Evolutionary conservation across 2,888 invertebrate genomes (phyloP), one percentile per base, ranked within the genome.

Genomic region (Leptopilina syphax): DNA sequence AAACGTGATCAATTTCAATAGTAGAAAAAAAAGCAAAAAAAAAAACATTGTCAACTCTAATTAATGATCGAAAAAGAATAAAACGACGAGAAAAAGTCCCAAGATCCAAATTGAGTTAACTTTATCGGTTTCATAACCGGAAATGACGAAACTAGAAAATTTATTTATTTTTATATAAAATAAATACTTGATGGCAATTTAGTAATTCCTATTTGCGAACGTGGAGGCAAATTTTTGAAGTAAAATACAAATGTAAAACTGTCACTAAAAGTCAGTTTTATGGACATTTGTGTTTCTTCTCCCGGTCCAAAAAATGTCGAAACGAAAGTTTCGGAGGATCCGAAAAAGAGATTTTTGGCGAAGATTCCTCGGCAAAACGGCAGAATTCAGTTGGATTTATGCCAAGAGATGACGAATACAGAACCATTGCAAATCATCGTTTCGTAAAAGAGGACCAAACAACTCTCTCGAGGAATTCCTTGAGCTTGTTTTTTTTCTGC

Each of bases 371-470:
- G 89, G 87, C 89, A 88, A 84, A 86, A 1, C 10, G 50, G 82
- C 84, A 85, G 87, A 87, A 85, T 87, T 87, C 86, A 86, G 34
- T 89, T 90, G 90, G 89, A 79, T 50, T 57, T 66, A 27, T 77
- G 87, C 90, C 90, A 90, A 89, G 83, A 79, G 85, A 86, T 89
- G 90, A 90, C 89, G 88, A 89, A 86, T 82, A 82, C 76, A 73
- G 34, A 73, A 57, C 54, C 57, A 34, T 73, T 54, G 73, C 57
- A 57, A 57, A 57, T 73, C 73, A 27, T 27, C 73, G 34, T 73
- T 73, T 73, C 73, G 73, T 34, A 73, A 50, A 57, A 73, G 73
- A 73, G 34, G n/a, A 73, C 57, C 73, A 47, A 54, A 47, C 80
- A 24, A 41, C 76, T 76, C 66, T 79, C 66, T 81, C 60, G 60